Evolutionary conservation across 2,113 vertebrate species (phyloP), one percentile per base, ranked within the genome.

Genomic region (Pardalotus punctatus): DNA sequence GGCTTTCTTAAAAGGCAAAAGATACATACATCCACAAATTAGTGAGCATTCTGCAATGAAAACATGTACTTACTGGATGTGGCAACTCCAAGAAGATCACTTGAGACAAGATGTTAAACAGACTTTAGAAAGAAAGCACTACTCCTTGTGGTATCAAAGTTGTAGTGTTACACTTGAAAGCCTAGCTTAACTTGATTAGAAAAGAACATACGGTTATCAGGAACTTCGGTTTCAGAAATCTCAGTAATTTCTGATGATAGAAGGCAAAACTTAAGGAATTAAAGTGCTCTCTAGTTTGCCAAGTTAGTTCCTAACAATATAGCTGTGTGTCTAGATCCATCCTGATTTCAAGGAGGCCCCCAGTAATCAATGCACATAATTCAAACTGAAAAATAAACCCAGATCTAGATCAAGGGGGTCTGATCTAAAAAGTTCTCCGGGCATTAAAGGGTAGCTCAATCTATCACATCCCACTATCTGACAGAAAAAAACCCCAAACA

Each of bases 1-100:
- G 2, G 1, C 0, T 0, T 9, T 81, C n/a, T 56, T 43, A 3
- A 17, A 62, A 72, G 13, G 16, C 35, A 28, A 60, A 83, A 71
- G 5, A 4, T 6, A 62, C 10, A 77, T 3, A 40, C 4, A 65
- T 33, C 17, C 40, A 67, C 40, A 31, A 70, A 83, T 25, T 9
- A 64, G 22, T 0, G 1, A 69, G 35, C 23, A 31, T 43, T 72
- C 62, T 90, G 40, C 86, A 86, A 11, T 12, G 31, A 76, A 74
- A 88, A 57, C 5, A 56, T 0, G 9, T 27, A 62, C 21, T 69
- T 35, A 69, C 29, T 60, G 21, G 31, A 67, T 2, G 0, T 1
- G 73, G 33, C 29, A 79, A 14, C 11, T 84, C 23, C 33, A 35
- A 35, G 17, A 86, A 60, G 19, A 51, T 6, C 50, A 65, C 60